These are phyloP conservation scores for Acleris holmiana DNA, from an alignment of 2,888 invertebrate genomes.

Conservation along the genomic window DNA sequence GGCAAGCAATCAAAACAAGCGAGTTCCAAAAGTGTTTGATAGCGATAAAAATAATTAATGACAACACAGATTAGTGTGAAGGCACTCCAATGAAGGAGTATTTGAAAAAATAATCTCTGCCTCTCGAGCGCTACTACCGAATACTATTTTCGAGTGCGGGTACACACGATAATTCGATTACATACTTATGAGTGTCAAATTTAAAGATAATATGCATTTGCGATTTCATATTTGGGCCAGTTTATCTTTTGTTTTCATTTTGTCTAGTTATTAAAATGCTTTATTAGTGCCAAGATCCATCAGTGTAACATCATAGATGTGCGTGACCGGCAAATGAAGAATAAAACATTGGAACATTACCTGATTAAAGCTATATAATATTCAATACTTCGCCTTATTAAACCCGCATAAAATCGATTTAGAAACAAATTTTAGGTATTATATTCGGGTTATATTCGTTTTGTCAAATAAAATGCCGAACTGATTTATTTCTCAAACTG, in stretches of 20 bases:
- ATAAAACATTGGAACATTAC: too few relatives aligned
- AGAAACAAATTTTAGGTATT: too few relatives aligned
- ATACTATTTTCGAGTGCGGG: slow-evolving; percentile 78
- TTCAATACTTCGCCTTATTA: too few relatives aligned
- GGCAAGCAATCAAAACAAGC: slow-evolving; percentile 61
- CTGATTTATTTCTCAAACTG: too few relatives aligned
- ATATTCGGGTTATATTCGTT: too few relatives aligned
- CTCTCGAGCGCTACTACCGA: slow-evolving; percentile 76
- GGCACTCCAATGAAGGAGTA: slow-evolving; percentile 81
- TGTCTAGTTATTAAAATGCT: too few relatives aligned
- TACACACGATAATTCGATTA: slow-evolving; percentile 35
- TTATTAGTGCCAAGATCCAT: too few relatives aligned
- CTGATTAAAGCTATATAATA: too few relatives aligned
- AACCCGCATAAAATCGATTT: too few relatives aligned
- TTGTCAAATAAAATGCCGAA: too few relatives aligned
- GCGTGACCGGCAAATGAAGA: too few relatives aligned
- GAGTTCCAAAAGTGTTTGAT: slow-evolving; percentile 77
- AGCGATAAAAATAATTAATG: slow-evolving; percentile 84
- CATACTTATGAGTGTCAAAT: slow-evolving; percentile 34
- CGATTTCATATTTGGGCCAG: slow-evolving; percentile 1
- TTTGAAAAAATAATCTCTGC: slow-evolving; percentile 82
- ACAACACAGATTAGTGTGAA: slow-evolving; percentile 79
- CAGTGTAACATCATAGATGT: too few relatives aligned
- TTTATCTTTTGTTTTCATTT: slow-evolving; percentile 5
- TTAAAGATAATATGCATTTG: slow-evolving; percentile 32